Evolutionary conservation across 2,113 vertebrate genomes (phyloP), one percentile per base, ranked within the genome.

Genomic region (Oncorhynchus gorbuscha): DNA sequence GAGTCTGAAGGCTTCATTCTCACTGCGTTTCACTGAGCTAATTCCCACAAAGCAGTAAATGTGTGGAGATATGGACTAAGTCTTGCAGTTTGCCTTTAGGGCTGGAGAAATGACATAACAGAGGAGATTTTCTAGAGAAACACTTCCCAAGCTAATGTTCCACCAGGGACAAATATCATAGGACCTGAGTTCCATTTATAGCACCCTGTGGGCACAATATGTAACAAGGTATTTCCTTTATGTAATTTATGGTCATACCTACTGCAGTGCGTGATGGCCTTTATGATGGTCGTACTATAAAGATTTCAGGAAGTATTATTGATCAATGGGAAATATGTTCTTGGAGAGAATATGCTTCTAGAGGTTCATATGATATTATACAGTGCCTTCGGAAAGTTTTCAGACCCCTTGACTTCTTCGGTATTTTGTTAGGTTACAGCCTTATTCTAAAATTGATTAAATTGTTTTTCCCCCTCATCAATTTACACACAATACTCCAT

Each of bases 121-220:
- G 77, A 77, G 85, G 85, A 77, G 76, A 55, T 86, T 90, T 91
- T 86, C 90, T 88, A 75, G 84, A 68, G 68, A 62, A 83, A 76
- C 80, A 67, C 82, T 89, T 89, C 77, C 84, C 85, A 87, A 86
- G 78, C 81, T 77, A 87, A 81, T 78, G 79, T 79, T 89, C 82
- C 83, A 88, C 73, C 72, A 75, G 84, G 88, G 85, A 87, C 69
- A 39, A 39, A 75, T 83, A 61, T 62, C 69, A 70, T 64, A 80
- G 30, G 32, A 49, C 35, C 39, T 45, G 39, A 45, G 39, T 45
- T 9, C 9, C 39, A 45, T 45, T 45, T 58, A 45, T 45, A 45
- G 39, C 30, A 32, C 18, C 89, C 87, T 78, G 45, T 80, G 84
- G 90, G 82, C 82, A 88, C 78, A 89, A 80, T 84, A 85, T 83